Base-by-base conservation (phyloP, 2,113 vertebrate species). In the Odontophorus gujanensis region DNA sequence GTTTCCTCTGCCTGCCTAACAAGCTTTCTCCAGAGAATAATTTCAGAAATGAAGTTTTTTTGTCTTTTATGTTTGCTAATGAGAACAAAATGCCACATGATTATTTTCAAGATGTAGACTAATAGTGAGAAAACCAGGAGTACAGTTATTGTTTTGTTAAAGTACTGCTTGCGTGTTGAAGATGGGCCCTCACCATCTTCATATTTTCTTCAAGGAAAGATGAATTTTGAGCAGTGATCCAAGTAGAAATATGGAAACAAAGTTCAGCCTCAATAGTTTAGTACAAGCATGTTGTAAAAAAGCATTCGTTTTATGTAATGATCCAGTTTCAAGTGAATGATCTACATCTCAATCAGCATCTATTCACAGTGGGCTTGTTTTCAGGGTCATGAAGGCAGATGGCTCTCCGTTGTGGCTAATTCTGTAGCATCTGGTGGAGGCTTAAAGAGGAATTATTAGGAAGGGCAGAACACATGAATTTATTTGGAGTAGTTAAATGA, bases 351-450 rank as follows among this genome's bases (percentile, higher is more conserved):
- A 93, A 95, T 95, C 88, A 94, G 40, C 77, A 10, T 75, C 42
- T 53, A 48, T 50, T 73, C 80, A 3, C 83, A 57, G 85, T 32
- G 63, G 82, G 76, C 48, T 89, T 61, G 69, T 87, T 96, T 95
- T 57, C 47, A 42, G 87, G 92, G 90, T 96, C 92, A 58, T 28
- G 80, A 26, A 93, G 80, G 77, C 95, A 95, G 94, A 96, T 92
- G 78, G 92, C 87, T 96, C 81, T 47, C 85, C 69, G 6, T 34
- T 40, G 89, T 76, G 85, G 15, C 87, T 96, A 66, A 4, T 88
- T 67, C 76, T 34, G 63, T 20, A 77, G 88, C 94, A 96, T 93
- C 92, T 97, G 95, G 6, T 73, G 81, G 12, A 80, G 74, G 80
- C 77, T 95, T n/a, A 32, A 90, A 63, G 81, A 73, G 65, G 81